Evolutionary conservation across 2,888 invertebrate genomes (phyloP).

Genomic region (Andrena hattorfiana): DNA sequence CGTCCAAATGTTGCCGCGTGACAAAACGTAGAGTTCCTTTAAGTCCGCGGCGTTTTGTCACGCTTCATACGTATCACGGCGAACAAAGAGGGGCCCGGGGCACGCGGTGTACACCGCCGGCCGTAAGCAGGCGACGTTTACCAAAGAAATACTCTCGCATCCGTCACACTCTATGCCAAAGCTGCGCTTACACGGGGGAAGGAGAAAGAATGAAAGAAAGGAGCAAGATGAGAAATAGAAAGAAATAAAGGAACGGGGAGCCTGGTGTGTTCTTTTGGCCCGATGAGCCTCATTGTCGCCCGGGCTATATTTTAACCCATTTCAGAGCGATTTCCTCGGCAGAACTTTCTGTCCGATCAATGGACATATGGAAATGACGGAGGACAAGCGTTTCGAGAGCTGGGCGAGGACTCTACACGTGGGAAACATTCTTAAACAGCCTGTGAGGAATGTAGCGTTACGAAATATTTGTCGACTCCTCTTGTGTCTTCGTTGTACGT

Average conservation of each 20-base stretch:
- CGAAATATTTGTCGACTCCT: conserved; percentile 32
- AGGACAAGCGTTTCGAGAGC: neutral
- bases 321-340: conserved; percentile 24
- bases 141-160: conserved; percentile 45
- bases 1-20: conserved; percentile 64
- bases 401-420: conserved; percentile 10
- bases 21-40: conserved; percentile 67
- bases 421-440: conserved; percentile 39
- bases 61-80: conserved; percentile 59
- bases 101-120: conserved; percentile 30
- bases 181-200: conserved; percentile 3
- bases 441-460: conserved; percentile 40
- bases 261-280: conserved; percentile 30
- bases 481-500: neutral
- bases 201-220: neutral
- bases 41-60: conserved; percentile 70
- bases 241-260: neutral
- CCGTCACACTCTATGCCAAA: conserved; percentile 54
- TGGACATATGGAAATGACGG: conserved; percentile 14
- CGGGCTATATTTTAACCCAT: conserved; percentile 36
- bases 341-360: neutral
- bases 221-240: neutral
- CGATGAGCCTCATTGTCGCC: conserved; percentile 34
- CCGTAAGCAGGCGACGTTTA: conserved; percentile 27
- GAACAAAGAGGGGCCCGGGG: conserved; percentile 51